A percentile compares a stretch with the other conserved stretches of the same genome.
These are phyloP conservation scores for Phragmatobia fuliginosa DNA, from an alignment of 2,888 invertebrate genomes.

Conservation along the genomic window DNA sequence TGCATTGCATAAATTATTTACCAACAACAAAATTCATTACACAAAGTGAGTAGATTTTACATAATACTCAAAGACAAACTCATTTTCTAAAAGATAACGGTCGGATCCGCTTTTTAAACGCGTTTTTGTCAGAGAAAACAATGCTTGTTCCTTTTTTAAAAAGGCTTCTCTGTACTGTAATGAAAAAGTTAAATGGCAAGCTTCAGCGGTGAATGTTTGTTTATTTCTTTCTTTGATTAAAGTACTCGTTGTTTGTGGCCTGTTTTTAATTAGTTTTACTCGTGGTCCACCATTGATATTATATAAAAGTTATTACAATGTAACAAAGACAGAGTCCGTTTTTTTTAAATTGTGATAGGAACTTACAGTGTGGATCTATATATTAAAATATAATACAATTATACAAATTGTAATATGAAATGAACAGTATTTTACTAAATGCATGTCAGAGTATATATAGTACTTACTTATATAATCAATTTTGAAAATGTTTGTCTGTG, in stretches of 20 bases:
- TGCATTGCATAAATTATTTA: not conserved
- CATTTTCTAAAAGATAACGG: conserved; percentile 55
- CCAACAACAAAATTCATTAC: conserved; percentile 45
- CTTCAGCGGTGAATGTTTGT: conserved; percentile 36
- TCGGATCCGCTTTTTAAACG: conserved; percentile 52
- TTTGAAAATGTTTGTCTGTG: no score
- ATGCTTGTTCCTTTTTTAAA: conserved; percentile 50
- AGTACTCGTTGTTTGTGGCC: conserved; percentile 25
- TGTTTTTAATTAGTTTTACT: conserved; percentile 35
- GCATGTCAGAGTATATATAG: no score
- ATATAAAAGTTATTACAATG: not conserved
- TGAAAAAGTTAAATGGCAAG: conserved; percentile 54
- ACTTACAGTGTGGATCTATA: no score
- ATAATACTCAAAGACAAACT: conserved; percentile 57
- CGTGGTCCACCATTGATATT: conserved; percentile 21
- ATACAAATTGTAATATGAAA: no score
- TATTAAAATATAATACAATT: no score
- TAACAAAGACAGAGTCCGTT: not conserved
- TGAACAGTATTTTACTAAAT: no score
- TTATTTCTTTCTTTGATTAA: conserved; percentile 31
- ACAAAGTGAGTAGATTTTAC: conserved; percentile 49
- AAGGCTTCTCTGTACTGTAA: conserved; percentile 44
- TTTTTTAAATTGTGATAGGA: no score
- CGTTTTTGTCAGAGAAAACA: conserved; percentile 59
- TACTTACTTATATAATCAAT: no score